Base-by-base conservation (phyloP, 2,888 invertebrate genomes). In the Synergus japonicus region DNA sequence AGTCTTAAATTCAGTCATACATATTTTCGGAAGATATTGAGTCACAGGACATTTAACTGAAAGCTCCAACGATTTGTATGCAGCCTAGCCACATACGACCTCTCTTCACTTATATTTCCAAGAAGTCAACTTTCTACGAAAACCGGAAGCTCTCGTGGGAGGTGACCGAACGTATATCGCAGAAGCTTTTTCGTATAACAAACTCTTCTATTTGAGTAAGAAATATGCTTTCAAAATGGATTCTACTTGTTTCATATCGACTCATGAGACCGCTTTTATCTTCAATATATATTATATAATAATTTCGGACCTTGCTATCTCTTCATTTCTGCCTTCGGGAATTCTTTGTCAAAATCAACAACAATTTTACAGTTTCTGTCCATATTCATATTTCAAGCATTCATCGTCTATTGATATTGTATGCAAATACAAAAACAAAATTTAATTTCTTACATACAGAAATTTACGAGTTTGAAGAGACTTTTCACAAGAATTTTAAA, bases 131-230 rank as follows among this genome's bases (percentile, higher is more conserved):
- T 65, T 65, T 43, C 41, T 43, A 3, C 29, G n/a, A 65, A 65
- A 65, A 65, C 65, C n/a, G 41, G 65, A 65, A 65, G 41, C 12
- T 65, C 65, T 65, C 65, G n/a, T n/a, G 65, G 65, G 65, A 65
- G 15, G 65, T 65, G 65, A 41, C 65, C 41, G 65, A 2, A n/a
- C n/a, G 15, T 65, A 65, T 65, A n/a, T 43, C 41, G 41, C 64
- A 37, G 29, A 7, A 15, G 43, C 9, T 65, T 65, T 65, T 65
- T 65, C 37, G n/a, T 60, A 37, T 41, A 64, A 64, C 37, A 13
- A 64, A 13, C 22, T 64, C 13, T 15, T 29, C 5, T 64, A 13
- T 64, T 64, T 64, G 15, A 64, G 64, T 37, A 37, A 64, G 37
- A 64, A 29, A 37, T 37, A 29, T 37, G 37, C 37, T 13, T 64